phyloP scores from a whole-genome alignment of 37 sponge, comb jelly and placozoan genomes.

The Halisarca cf. caerulea region DNA sequence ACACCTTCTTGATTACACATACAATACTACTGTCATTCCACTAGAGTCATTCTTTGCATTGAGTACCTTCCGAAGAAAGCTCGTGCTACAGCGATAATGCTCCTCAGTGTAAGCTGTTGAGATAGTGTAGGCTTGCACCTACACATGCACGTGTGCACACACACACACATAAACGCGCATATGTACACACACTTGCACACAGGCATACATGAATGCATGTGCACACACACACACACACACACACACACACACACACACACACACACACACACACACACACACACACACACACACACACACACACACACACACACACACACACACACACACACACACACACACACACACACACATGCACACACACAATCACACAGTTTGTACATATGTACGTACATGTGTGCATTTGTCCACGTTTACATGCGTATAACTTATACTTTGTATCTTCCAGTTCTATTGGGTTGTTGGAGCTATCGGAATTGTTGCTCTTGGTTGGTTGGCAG shows the following conservation, averaged over 20 bases:
- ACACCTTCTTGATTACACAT: too few relatives aligned
- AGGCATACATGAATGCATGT: neutral
- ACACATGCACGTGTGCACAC: too few relatives aligned
- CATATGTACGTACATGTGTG: too few relatives aligned
- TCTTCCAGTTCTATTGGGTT: neutral
- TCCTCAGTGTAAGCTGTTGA: constrained; percentile 11
- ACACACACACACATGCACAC: too few relatives aligned
- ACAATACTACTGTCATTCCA: too few relatives aligned
- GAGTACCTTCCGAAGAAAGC: constrained; percentile 39
- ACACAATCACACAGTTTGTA: too few relatives aligned
- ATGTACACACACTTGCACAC: neutral
- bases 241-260: constrained; percentile 17
- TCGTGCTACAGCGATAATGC: constrained; percentile 5
- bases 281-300: constrained; percentile 7
- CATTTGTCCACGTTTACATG: too few relatives aligned
- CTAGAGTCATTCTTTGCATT: constrained; percentile 18
- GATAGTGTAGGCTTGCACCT: neutral
- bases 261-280: constrained; percentile 7
- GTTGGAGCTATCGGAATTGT: neutral
- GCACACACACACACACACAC: neutral
- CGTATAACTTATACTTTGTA: too few relatives aligned
- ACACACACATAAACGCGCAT: neutral
- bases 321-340: neutral
- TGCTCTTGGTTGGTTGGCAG: neutral
- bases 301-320: neutral